A percentile compares a stretch with the other conserved stretches of the same genome.
Conservation (phyloP, 2,797 vertebrate species). For the Gymnoscopelus braueri region DNA sequence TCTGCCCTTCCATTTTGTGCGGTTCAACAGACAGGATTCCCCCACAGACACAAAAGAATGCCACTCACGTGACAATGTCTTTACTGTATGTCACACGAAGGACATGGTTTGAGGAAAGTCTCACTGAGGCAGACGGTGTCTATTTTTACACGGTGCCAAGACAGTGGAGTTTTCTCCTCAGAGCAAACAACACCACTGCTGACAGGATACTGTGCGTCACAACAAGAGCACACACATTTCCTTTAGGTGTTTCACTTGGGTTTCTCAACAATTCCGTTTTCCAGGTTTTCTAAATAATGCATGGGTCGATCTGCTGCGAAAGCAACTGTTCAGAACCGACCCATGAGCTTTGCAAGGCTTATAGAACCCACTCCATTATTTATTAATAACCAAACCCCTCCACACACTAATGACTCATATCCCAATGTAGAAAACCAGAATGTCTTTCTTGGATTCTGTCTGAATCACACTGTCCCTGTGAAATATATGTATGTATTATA, state of each 20-base stretch:
- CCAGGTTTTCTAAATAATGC: constrained; percentile 38
- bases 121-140: constrained; percentile 1
- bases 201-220: not conserved
- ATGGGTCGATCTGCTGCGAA: constrained; percentile 13
- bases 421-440: constrained; percentile 6
- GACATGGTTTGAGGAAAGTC: constrained; percentile 5
- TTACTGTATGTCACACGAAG: constrained; percentile 1
- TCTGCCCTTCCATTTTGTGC: not conserved
- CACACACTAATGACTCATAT: constrained; percentile 38
- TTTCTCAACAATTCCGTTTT: constrained; percentile 31
- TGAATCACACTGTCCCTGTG: constrained; percentile 13
- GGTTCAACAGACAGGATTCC: not conserved
- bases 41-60: constrained; percentile 7
- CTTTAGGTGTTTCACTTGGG: too few relatives aligned
- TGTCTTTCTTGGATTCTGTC: constrained; percentile 16
- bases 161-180: not conserved
- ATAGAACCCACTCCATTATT: constrained; percentile 37
- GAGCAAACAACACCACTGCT: not conserved
- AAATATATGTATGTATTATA: constrained; percentile 1
- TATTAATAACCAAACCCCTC: constrained; percentile 33
- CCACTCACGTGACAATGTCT: constrained; percentile 10
- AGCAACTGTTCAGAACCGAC: constrained; percentile 27
- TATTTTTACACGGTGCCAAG: constrained; percentile 3
- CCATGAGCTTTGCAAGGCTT: constrained; percentile 4
- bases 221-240: not conserved